Base-by-base conservation (phyloP, 2,888 invertebrate species). In the Amphipoea oculea region DNA sequence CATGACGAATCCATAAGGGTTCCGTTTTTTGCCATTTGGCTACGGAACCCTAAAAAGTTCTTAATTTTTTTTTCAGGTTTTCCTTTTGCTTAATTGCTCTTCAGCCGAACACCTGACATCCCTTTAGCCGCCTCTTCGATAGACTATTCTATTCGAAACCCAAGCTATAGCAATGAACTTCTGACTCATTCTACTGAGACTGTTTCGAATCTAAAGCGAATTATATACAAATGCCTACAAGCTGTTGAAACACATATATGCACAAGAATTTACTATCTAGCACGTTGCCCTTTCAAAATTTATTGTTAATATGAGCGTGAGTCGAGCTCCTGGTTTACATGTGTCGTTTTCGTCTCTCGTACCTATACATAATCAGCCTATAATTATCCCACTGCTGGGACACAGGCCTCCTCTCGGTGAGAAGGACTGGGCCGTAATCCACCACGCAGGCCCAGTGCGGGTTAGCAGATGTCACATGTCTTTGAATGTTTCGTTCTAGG, bases 181-280 rank as follows among this genome's bases (percentile, higher is more conserved):
- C 79, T 82, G 84, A 83, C 65, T 83, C 84, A 83, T 51, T 20
- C 29, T 45, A 54, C 60, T 20, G n/a, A 67, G 54, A 20, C 29
- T 60, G 17, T n/a, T 62, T 36, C 11, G 57, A 36, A 81, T 78
- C 71, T 72, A 45, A 29, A 70, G 48, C 45, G 17, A 77, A 71
- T 48, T 70, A 71, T 66, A 77, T 67, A 81, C 70, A 82, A 70
- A 45, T 65, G 60, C 65, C n/a, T 62, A 20, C 17, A 12, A 2
- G 14, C 29, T 40, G 23, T 78, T 76, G 76, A 67, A 76, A 57
- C 11, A 60, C n/a, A 67, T 67, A 67, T 67, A 74, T 75, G 81
- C 2, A 63, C 68, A 71, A 67, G 40, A 40, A 82, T 78, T 62
- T 66, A 69, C 65, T 67, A 67, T 67, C 17, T 63, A 78, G 77